A percentile compares a stretch with the other conserved stretches of the same genome.
These are phyloP conservation scores for Drosophila takahashii DNA, from an alignment of 1,140 invertebrate genomes.

Conservation along the genomic window DNA sequence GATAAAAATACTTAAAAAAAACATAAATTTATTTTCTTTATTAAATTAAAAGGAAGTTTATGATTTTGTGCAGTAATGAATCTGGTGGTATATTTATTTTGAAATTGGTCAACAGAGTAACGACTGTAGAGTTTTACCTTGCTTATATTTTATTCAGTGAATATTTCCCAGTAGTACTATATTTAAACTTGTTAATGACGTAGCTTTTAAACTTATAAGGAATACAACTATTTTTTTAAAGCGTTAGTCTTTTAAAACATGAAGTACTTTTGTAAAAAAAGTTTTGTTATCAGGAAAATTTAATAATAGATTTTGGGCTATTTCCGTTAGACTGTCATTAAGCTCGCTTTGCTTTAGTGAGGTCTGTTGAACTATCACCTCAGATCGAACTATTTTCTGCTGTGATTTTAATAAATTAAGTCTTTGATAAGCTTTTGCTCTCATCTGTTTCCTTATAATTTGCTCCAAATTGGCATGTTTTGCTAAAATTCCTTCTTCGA, in stretches of 20 bases:
- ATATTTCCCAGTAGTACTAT: no score
- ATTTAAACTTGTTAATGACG: no score
- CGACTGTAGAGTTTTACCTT: no score
- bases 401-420: constrained; percentile 85
- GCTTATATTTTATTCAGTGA: no score
- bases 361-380: constrained; percentile 85
- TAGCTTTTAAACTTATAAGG: no score
- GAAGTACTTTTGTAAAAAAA: constrained; percentile 85
- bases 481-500: constrained; percentile 79
- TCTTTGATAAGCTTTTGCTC: constrained; percentile 86
- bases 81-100: no score
- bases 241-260: constrained; percentile 85
- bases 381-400: constrained; percentile 72
- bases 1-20: no score
- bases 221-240: no score
- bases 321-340: constrained; percentile 85
- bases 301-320: constrained; percentile 85
- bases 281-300: constrained; percentile 87
- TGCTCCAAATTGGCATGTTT: constrained; percentile 87
- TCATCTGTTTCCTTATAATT: constrained; percentile 87
- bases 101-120: no score
- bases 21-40: no score
- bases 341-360: constrained; percentile 85
- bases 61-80: no score
- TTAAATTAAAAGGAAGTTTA: no score